These are phyloP conservation scores for Slavum lentiscoides DNA, from an alignment of 2,888 invertebrate species.

Conservation along the genomic window DNA sequence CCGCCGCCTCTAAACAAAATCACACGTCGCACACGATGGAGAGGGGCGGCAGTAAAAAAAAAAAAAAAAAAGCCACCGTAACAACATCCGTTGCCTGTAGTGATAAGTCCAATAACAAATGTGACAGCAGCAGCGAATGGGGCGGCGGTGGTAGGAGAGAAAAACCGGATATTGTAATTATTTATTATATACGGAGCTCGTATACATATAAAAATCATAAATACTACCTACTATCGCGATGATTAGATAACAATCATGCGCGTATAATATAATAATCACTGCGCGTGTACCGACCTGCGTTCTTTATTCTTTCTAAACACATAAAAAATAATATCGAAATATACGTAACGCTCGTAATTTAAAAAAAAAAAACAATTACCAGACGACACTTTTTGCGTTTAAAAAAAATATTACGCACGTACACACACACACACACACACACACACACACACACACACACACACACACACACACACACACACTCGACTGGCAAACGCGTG, in stretches of 20 bases:
- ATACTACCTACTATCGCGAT: slow-evolving; percentile 5
- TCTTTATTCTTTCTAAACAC: too few species aligned
- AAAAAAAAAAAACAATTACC: too few species aligned
- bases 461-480: too few species aligned
- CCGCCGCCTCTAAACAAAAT: not conserved
- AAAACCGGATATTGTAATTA: slow-evolving; percentile 49
- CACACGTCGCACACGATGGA: slow-evolving; percentile 5
- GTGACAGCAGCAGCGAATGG: slow-evolving; percentile 8
- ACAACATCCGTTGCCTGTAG: slow-evolving; percentile 50
- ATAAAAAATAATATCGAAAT: too few species aligned
- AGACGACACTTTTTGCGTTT: too few species aligned
- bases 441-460: too few species aligned
- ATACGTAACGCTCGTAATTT: too few species aligned
- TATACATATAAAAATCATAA: slow-evolving; percentile 14
- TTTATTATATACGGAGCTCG: not conserved
- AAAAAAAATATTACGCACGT: too few species aligned
- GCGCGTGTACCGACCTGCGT: too few species aligned
- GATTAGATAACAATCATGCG: slow-evolving; percentile 39
- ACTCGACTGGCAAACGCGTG: too few species aligned
- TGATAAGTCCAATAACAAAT: slow-evolving; percentile 42
- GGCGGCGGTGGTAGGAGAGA: slow-evolving; percentile 22
- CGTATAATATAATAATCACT: not conserved
- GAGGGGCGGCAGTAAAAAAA: slow-evolving; percentile 16
- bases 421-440: too few species aligned
- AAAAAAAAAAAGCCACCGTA: too few species aligned